phyloP scores from a whole-genome alignment of 1,140 invertebrate species.

The Aphelenchoides besseyi region DNA sequence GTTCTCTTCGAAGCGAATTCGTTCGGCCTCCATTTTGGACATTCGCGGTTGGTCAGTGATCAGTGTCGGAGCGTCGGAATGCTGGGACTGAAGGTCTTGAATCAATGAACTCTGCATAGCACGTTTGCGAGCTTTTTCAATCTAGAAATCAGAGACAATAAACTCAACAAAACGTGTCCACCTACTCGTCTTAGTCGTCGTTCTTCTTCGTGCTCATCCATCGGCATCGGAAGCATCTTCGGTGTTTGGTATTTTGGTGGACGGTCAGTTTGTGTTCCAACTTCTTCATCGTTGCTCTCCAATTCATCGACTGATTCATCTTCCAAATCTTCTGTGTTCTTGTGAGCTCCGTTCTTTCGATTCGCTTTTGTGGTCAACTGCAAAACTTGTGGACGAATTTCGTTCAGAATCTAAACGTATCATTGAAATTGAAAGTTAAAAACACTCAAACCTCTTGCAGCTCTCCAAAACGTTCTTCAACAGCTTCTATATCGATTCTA shows the following conservation, averaged over 20 bases:
- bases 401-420: background rate
- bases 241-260: conserved; percentile 16
- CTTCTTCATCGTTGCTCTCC: background rate
- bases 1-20: background rate
- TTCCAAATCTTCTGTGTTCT: no score
- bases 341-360: conserved; percentile 6
- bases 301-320: background rate
- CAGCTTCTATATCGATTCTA: background rate
- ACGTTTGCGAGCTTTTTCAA: conserved; percentile 11
- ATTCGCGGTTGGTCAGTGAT: background rate
- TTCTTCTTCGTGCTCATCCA: conserved; percentile 18
- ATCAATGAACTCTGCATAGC: conserved; percentile 20
- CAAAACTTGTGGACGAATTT: background rate
- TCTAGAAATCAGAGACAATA: no score
- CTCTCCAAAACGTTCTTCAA: background rate
- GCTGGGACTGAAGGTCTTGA: conserved; percentile 5
- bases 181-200: conserved; percentile 6
- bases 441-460: conserved; percentile 5
- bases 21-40: background rate
- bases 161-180: no score
- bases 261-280: background rate
- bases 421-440: background rate
- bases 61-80: conserved; percentile 10
- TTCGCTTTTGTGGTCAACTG: background rate
- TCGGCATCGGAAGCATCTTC: conserved; percentile 13